Evolutionary conservation across 2,888 invertebrate genomes (phyloP).

Genomic region (Eulithis testata): DNA sequence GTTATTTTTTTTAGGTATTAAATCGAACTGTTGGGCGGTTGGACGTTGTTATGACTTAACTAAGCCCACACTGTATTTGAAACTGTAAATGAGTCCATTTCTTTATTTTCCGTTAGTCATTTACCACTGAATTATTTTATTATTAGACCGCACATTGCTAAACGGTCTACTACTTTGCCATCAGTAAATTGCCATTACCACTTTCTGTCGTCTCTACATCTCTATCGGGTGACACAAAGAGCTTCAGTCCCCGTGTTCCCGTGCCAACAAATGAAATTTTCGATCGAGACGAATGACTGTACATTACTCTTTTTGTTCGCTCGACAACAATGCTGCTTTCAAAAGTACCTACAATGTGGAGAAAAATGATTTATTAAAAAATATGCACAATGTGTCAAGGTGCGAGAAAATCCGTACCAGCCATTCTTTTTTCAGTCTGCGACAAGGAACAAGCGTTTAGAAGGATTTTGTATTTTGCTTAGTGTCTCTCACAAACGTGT

Average conservation of each 20-base stretch:
- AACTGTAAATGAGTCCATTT: too few relatives aligned
- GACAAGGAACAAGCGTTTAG: slow-evolving; percentile 19
- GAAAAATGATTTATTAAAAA: slow-evolving; percentile 41
- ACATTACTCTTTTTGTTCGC: slow-evolving; percentile 71
- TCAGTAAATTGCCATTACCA: slow-evolving; percentile 38
- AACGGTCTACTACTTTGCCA: slow-evolving; percentile 23
- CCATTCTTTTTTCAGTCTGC: slow-evolving; percentile 12
- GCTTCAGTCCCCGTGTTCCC: slow-evolving; percentile 49
- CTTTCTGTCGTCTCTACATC: slow-evolving; percentile 54
- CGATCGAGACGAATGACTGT: slow-evolving; percentile 75
- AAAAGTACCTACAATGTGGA: slow-evolving; percentile 50
- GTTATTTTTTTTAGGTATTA: too few relatives aligned
- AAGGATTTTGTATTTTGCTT: slow-evolving; percentile 28
- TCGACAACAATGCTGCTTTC: slow-evolving; percentile 65
- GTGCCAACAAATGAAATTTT: slow-evolving; percentile 76
- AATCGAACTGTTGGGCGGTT: too few relatives aligned
- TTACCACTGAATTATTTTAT: neutral
- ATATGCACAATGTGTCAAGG: slow-evolving; percentile 34
- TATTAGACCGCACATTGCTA: slow-evolving; percentile 11
- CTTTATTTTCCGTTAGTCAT: too few relatives aligned
- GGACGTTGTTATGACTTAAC: too few relatives aligned
- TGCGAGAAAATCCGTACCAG: slow-evolving; percentile 14
- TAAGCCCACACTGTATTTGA: too few relatives aligned
- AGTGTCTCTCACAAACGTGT: slow-evolving; percentile 16
- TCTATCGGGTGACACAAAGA: slow-evolving; percentile 63